These are phyloP conservation scores for Prionace glauca DNA, from an alignment of 2,797 vertebrate genomes.

Conservation along the genomic window DNA sequence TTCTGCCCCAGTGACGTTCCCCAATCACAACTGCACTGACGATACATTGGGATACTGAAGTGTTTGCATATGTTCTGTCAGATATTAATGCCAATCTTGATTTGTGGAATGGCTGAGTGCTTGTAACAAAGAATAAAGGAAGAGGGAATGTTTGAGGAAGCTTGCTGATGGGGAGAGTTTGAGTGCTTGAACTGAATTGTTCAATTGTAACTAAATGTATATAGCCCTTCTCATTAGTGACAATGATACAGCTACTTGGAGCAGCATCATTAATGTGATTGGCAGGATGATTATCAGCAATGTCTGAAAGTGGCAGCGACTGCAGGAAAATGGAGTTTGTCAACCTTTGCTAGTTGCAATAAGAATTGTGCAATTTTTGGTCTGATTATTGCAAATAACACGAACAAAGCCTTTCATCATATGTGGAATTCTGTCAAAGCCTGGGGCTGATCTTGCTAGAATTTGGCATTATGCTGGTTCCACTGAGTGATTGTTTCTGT, in stretches of 20 bases:
- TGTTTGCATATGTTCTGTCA: background rate
- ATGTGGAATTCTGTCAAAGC: no score
- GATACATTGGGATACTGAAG: background rate
- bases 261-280: background rate
- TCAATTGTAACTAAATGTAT: background rate
- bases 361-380: background rate
- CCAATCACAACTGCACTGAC: background rate
- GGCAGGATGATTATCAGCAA: background rate
- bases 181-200: background rate
- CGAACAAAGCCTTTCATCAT: no score
- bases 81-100: background rate
- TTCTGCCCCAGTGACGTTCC: background rate
- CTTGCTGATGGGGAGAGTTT: background rate
- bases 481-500: no score
- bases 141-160: background rate
- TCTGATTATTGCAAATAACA: background rate
- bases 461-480: no score
- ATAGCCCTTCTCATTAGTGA: background rate
- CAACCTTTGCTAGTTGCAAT: background rate
- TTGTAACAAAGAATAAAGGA: background rate
- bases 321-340: background rate
- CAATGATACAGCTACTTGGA: background rate
- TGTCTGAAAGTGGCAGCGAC: background rate
- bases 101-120: background rate
- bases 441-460: no score